A percentile compares a stretch with the other conserved stretches of the same genome.
Evolutionary conservation across 2,113 vertebrate genomes (phyloP).

Genomic region (Okapia johnstoni): DNA sequence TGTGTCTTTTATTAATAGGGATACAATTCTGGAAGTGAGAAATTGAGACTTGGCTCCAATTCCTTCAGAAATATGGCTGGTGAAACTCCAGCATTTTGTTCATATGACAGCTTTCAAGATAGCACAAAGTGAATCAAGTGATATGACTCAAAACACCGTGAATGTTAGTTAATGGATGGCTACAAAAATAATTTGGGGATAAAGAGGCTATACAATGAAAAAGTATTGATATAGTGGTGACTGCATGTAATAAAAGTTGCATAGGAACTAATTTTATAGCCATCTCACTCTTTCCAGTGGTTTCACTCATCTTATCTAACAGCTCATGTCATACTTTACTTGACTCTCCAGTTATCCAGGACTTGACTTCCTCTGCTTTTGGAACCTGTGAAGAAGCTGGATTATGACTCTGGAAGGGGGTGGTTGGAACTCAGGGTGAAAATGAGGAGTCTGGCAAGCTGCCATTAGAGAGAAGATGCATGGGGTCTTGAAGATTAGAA

Average conservation of each 20-base stretch:
- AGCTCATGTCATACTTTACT: not conserved
- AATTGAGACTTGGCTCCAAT: not conserved
- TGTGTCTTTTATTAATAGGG: not conserved
- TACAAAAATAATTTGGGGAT: not conserved
- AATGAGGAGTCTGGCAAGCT: not conserved
- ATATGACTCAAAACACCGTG: not conserved
- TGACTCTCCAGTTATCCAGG: not conserved
- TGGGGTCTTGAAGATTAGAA: not conserved
- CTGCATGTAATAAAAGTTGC: not conserved
- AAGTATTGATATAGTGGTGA: not conserved
- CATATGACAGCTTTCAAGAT: not conserved
- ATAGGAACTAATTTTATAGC: not conserved
- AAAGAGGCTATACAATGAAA: not conserved
- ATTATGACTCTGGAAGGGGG: not conserved
- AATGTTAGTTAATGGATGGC: not conserved
- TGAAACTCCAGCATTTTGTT: not conserved
- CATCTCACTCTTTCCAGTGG: not conserved
- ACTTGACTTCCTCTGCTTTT: not conserved
- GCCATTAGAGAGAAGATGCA: not conserved
- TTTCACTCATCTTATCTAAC: not conserved
- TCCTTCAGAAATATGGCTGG: not conserved
- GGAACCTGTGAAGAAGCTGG: not conserved
- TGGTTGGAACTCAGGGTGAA: not conserved
- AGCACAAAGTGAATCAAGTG: not conserved
- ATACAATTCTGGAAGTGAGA: not conserved